These are phyloP conservation scores for Notiomystis cincta DNA, from an alignment of 2,113 vertebrate species.

Conservation along the genomic window DNA sequence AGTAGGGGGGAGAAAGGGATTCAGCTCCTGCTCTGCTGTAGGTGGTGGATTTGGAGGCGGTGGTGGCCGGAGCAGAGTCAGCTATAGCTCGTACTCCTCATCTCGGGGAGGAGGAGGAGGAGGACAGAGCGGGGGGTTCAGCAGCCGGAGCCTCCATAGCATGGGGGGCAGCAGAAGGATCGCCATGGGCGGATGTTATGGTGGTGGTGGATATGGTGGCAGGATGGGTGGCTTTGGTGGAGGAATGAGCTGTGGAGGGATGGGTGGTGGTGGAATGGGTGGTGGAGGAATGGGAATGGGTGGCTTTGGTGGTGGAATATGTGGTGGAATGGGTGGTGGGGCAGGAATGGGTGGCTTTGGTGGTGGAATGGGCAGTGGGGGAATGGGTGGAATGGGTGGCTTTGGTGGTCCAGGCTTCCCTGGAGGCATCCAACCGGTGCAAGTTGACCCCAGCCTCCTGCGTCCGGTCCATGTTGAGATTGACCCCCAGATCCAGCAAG, in stretches of 20 bases:
- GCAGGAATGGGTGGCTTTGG: neutral
- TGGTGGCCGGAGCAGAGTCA: neutral
- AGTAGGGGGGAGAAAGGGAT: constrained; percentile 22
- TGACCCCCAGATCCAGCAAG: constrained; percentile 72
- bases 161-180: constrained; percentile 59
- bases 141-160: constrained; percentile 68
- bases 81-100: constrained; percentile 39
- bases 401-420: constrained; percentile 41
- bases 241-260: neutral
- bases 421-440: constrained; percentile 64
- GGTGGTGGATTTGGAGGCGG: constrained; percentile 51
- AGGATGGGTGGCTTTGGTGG: neutral
- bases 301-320: neutral
- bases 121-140: constrained; percentile 7
- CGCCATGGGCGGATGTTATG: neutral
- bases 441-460: constrained; percentile 79
- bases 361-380: neutral
- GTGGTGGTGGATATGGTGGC: neutral
- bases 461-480: constrained; percentile 83
- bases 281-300: neutral
- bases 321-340: neutral
- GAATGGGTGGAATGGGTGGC: neutral
- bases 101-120: constrained; percentile 7
- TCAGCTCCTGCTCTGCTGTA: constrained; percentile 61
- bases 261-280: neutral